Evolutionary conservation across 2,888 invertebrate genomes (phyloP).

Genomic region (Acleris literana): DNA sequence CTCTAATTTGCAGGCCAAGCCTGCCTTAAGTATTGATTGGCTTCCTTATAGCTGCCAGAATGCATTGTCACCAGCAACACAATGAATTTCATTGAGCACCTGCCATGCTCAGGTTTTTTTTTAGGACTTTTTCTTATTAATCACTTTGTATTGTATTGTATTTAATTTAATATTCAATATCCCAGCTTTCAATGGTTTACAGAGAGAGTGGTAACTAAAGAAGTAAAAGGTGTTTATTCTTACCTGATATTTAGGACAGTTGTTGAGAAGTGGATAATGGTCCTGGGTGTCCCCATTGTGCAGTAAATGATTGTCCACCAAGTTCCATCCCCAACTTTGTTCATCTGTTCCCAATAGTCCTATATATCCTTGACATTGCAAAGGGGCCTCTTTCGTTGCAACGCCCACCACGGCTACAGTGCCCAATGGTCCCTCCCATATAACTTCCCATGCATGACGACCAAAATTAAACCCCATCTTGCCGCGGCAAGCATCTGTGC

Average conservation of each 20-base stretch:
- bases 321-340: conserved; percentile 99
- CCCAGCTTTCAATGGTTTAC: not conserved
- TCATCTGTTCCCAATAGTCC: conserved; percentile 97
- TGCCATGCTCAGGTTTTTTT: too few relatives aligned
- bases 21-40: too few relatives aligned
- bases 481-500: conserved; percentile 96
- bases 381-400: conserved; percentile 95
- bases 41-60: too few relatives aligned
- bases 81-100: too few relatives aligned
- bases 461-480: conserved; percentile 96
- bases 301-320: conserved; percentile 97
- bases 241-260: conserved; percentile 99
- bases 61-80: too few relatives aligned
- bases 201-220: conserved; percentile 1
- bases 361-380: conserved; percentile 98
- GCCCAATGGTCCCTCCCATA: conserved; percentile 99
- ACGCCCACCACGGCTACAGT: conserved; percentile 99
- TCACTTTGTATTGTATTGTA: too few relatives aligned
- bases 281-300: conserved; percentile 98
- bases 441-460: conserved; percentile 98
- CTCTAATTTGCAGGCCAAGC: too few relatives aligned
- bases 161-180: not conserved
- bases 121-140: too few relatives aligned
- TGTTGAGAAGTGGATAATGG: conserved; percentile 96
- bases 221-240: conserved; percentile 36